Conservation (phyloP, 2,888 invertebrate species). For the Eilema sororculum region DNA sequence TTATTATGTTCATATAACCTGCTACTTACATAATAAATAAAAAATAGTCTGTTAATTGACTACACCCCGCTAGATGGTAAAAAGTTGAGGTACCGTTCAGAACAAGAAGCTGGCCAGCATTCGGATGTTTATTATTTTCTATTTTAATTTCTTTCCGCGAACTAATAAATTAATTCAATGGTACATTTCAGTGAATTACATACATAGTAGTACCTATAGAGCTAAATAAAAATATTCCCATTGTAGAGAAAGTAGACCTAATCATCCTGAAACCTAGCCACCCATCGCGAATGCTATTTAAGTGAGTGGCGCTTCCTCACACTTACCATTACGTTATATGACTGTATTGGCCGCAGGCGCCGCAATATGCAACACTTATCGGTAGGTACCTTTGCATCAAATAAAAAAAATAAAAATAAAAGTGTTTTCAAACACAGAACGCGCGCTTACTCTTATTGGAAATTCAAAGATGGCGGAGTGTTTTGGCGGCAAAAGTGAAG, state of each 20-base stretch:
- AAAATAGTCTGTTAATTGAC: too few species aligned
- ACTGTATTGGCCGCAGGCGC: slow-evolving; percentile 72
- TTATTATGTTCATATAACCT: too few species aligned
- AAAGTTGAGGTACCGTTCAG: too few species aligned
- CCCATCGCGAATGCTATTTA: slow-evolving; percentile 82
- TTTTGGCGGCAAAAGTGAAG: slow-evolving; percentile 11
- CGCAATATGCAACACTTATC: slow-evolving; percentile 83
- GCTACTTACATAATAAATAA: too few species aligned
- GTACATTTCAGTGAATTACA: slow-evolving; percentile 16
- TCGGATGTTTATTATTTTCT: too few species aligned
- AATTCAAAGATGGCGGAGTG: slow-evolving; percentile 9
- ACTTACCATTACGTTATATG: slow-evolving; percentile 76
- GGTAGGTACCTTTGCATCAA: slow-evolving; percentile 72
- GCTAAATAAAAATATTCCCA: slow-evolving; percentile 59
- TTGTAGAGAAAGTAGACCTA: slow-evolving; percentile 78
- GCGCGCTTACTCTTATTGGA: too few species aligned
- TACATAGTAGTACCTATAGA: too few species aligned
- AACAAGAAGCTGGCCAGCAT: too few species aligned
- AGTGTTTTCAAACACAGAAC: neutral
- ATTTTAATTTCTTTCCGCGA: too few species aligned
- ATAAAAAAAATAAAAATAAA: slow-evolving; percentile 19
- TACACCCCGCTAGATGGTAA: too few species aligned
- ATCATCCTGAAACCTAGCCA: slow-evolving; percentile 68
- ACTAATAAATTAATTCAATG: too few species aligned
- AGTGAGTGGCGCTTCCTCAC: slow-evolving; percentile 76